Percentiles rank a stretch among this genome's conserved stretches.
Evolutionary conservation across 2,888 invertebrate species (phyloP).

Genomic region (Danaus chrysippus): DNA sequence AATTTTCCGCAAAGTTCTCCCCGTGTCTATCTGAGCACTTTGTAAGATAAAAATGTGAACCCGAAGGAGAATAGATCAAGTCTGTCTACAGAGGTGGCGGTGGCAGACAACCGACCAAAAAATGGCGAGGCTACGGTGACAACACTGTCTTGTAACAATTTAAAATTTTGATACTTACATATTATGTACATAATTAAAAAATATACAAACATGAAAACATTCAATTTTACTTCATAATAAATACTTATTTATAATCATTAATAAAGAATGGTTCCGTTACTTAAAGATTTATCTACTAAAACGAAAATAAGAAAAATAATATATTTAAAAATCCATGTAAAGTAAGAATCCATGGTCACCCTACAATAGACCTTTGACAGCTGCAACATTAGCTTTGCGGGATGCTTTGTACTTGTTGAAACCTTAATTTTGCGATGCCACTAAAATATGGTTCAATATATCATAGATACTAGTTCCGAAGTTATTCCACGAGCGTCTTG

Average conservation of each 20-base stretch:
- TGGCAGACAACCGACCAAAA: slow-evolving; percentile 54
- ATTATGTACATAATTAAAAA: not conserved
- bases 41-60: slow-evolving; percentile 77
- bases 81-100: slow-evolving; percentile 56
- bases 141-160: slow-evolving; percentile 16
- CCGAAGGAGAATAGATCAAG: slow-evolving; percentile 71
- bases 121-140: slow-evolving; percentile 45
- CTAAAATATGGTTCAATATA: slow-evolving; percentile 29
- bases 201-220: too few species aligned
- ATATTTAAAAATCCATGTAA: not conserved
- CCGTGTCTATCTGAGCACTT: slow-evolving; percentile 76
- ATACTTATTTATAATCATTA: too few species aligned
- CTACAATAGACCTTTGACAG: slow-evolving; percentile 44
- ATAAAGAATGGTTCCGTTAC: too few species aligned
- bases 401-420: slow-evolving; percentile 44
- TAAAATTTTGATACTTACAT: slow-evolving; percentile 4
- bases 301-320: not conserved
- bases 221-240: too few species aligned
- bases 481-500: not conserved
- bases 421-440: slow-evolving; percentile 37
- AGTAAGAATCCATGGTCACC: slow-evolving; percentile 18
- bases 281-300: too few species aligned
- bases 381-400: slow-evolving; percentile 50
- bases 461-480: slow-evolving; percentile 9
- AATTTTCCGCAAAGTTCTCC: slow-evolving; percentile 74